These are phyloP conservation scores for Stomorhina lunata DNA, from an alignment of 2,888 invertebrate genomes.

Conservation along the genomic window DNA sequence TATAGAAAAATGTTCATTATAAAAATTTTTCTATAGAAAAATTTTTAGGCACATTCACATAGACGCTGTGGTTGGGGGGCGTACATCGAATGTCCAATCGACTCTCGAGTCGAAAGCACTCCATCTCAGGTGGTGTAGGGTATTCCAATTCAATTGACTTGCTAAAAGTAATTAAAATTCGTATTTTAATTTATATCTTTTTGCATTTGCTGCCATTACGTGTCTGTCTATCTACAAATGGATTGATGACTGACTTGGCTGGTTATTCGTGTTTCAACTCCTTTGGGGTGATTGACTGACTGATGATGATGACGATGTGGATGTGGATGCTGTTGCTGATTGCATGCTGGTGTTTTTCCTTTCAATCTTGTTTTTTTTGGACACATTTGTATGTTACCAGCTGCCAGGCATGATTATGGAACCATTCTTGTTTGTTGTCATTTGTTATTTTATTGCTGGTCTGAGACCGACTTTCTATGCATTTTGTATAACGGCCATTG, in stretches of 20 bases:
- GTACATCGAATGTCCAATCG: too few relatives aligned
- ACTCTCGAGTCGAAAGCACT: too few relatives aligned
- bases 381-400: constrained; percentile 79
- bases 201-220: background rate
- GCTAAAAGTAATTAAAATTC: background rate
- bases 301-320: too few relatives aligned
- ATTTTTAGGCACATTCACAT: too few relatives aligned
- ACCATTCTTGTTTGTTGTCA: constrained; percentile 88
- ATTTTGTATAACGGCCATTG: constrained; percentile 85
- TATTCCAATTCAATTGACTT: too few relatives aligned
- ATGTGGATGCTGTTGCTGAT: too few relatives aligned
- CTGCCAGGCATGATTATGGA: constrained; percentile 92
- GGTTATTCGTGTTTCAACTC: background rate
- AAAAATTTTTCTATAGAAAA: too few relatives aligned
- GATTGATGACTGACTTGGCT: too few relatives aligned
- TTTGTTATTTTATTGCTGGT: constrained; percentile 94
- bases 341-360: background rate
- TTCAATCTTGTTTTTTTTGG: background rate
- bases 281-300: background rate
- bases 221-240: background rate
- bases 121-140: too few relatives aligned
- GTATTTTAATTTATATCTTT: background rate
- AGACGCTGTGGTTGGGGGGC: too few relatives aligned
- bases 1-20: too few relatives aligned
- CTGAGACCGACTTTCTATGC: constrained; percentile 85